phyloP scores from a whole-genome alignment of 2,113 vertebrate species.

The Gobio gobio region DNA sequence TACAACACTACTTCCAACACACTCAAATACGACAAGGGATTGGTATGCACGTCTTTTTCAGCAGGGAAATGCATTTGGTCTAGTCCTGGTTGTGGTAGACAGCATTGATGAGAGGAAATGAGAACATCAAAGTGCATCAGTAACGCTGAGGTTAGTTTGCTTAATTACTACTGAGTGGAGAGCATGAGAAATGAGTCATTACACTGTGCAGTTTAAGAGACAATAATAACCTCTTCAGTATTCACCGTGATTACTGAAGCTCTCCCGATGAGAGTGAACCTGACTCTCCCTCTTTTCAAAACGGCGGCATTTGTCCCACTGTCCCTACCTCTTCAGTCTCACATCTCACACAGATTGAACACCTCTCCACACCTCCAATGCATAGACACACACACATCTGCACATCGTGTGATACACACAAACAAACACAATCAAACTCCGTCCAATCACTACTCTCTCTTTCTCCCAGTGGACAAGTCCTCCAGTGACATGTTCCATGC shows the following conservation, averaged over 20 bases:
- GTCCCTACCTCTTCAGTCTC: not conserved
- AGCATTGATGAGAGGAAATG: conserved; percentile 60
- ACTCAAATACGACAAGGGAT: not conserved
- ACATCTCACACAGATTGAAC: not conserved
- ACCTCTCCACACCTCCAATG: conserved; percentile 5
- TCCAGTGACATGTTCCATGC: conserved; percentile 10
- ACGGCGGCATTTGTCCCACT: not conserved
- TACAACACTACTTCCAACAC: too few relatives aligned
- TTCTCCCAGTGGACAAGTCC: not conserved
- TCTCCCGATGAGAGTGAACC: conserved; percentile 70
- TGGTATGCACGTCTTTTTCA: not conserved
- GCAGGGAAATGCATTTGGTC: conserved; percentile 47
- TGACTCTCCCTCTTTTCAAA: conserved; percentile 52
- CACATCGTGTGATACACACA: not conserved
- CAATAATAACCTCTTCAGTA: conserved; percentile 67
- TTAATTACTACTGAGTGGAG: conserved; percentile 28
- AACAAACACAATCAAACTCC: not conserved
- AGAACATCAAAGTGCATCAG: conserved; percentile 48
- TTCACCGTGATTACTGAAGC: conserved; percentile 58
- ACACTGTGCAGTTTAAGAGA: conserved; percentile 60
- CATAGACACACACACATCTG: not conserved
- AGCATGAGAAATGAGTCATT: conserved; percentile 64
- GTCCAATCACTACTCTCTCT: not conserved
- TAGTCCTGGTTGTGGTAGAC: conserved; percentile 56
- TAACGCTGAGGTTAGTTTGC: conserved; percentile 45